Evolutionary conservation across 2,888 invertebrate genomes (phyloP).

Genomic region (Epinotia nisella): DNA sequence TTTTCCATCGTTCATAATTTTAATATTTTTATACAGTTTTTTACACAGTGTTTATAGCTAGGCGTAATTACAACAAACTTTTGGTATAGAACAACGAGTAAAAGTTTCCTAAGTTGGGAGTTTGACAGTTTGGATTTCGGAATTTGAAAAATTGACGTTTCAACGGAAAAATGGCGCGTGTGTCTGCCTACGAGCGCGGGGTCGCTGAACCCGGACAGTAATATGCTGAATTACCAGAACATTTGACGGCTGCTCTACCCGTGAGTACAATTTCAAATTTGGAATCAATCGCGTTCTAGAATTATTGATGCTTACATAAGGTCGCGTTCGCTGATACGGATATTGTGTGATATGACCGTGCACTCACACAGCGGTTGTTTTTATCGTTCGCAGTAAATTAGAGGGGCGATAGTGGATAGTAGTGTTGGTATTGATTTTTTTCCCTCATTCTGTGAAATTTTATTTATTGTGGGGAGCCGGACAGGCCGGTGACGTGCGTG

Average conservation of each 20-base stretch:
- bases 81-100: conserved; percentile 45
- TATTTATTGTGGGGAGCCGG: conserved; percentile 82
- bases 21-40: conserved; percentile 85
- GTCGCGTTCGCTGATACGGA: conserved; percentile 64
- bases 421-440: conserved; percentile 82
- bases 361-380: conserved; percentile 75
- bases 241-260: conserved; percentile 81
- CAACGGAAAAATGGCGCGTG: conserved; percentile 76
- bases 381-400: conserved; percentile 81
- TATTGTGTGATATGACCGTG: conserved; percentile 55
- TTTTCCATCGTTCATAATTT: conserved; percentile 84
- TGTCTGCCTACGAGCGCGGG: conserved; percentile 64
- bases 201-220: conserved; percentile 62
- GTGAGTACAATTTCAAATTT: conserved; percentile 64
- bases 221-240: conserved; percentile 80
- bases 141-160: conserved; percentile 69
- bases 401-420: conserved; percentile 80
- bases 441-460: conserved; percentile 85
- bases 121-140: conserved; percentile 71
- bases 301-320: conserved; percentile 70
- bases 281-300: conserved; percentile 57
- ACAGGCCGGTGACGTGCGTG: conserved; percentile 66
- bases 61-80: conserved; percentile 72
- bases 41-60: conserved; percentile 84
- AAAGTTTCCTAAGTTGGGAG: conserved; percentile 58